Evolutionary conservation across 2,113 vertebrate species (phyloP), one percentile per base, ranked within the genome.

Genomic region (Fregetta grallaria): DNA sequence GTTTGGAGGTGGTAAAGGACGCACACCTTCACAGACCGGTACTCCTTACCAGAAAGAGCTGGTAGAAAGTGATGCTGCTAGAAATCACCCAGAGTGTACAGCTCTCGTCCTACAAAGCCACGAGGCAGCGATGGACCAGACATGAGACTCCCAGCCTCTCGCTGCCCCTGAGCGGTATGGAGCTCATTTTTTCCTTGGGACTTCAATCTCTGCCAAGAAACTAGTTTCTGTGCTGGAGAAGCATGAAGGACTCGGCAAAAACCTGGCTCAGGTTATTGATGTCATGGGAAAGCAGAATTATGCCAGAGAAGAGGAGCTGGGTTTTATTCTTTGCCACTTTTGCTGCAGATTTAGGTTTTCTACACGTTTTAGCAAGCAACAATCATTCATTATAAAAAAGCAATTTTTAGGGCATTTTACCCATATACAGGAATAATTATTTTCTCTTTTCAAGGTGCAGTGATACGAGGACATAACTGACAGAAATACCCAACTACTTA

Each of bases 91-190:
- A 6, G n/a, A 40, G 14, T 1, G 5, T 20, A 14, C 77, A 52
- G 50, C 32, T 66, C 45, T 14, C 2, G 2, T 30, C 47, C 67
- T 61, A 56, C 5, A 5, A 55, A 88, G 52, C 62, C 66, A 20
- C 0, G 0, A 68, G 52, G 32, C 67, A 66, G 42, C 5, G 4
- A 58, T 1, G 25, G 68, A 66, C 13, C 25, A 56, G n/a, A 7
- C 56, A 42, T 1, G 15, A 62, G 27, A 30, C 6, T 13, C 13
- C 2, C 72, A 53, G 30, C 7, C 30, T 56, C 27, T 22, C 7
- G 1, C 40, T 36, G 44, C 16, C n/a, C 40, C 45, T 32, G n/a
- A 47, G 72, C 5, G 3, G 10, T 17, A 11, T 3, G n/a, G 18
- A 58, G 53, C 45, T 82, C 50, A 3, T 30, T 71, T 73, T 50